Base-by-base conservation (phyloP, 2,888 invertebrate species). In the Altica lythri region DNA sequence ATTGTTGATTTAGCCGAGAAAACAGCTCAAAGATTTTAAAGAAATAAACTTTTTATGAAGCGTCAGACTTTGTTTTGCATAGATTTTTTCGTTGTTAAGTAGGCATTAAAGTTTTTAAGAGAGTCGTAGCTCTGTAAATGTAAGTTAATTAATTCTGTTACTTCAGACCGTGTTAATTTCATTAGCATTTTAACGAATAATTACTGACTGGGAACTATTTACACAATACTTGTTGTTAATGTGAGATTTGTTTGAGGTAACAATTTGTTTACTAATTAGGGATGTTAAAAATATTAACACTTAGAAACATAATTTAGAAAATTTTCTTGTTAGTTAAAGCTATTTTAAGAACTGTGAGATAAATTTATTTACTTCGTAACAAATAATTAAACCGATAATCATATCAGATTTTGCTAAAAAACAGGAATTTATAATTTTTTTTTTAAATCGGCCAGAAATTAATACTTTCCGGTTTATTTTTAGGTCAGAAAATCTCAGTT, bases 141-240 rank as follows among this genome's bases (percentile, higher is more conserved):
- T 17, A 19, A 48, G 54, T 46, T 57, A 59, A 63, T 61, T 60
- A 58, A 58, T 61, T 55, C 56, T 42, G 46, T 45, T 55, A 43
- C 53, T 47, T 29, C 38, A 44, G 52, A 53, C 48, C 45, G 63
- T 62, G 60, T 65, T 67, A 63, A 66, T 66, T 62, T 64, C 58
- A 62, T 65, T 65, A 64, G 59, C 60, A 62, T 61, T 66, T 63
- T 55, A 62, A 61, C 59, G 56, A 57, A 53, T 66, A 64, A 65
- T 67, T 62, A 58, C 35, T 4, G 30, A 48, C 53, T 47, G 55
- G 63, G 60, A 62, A 61, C 53, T 65, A 60, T 62, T 63, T 64
- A 59, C 59, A 60, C 56, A 62, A 57, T 56, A 51, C 55, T 53
- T 44, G 44, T 38, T 29, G 54, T 59, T 56, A 63, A 57, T 49